A percentile compares a stretch with the other conserved stretches of the same genome.
These are phyloP conservation scores for Diplazon laetatorius DNA, from an alignment of 2,888 invertebrate genomes.

Conservation along the genomic window DNA sequence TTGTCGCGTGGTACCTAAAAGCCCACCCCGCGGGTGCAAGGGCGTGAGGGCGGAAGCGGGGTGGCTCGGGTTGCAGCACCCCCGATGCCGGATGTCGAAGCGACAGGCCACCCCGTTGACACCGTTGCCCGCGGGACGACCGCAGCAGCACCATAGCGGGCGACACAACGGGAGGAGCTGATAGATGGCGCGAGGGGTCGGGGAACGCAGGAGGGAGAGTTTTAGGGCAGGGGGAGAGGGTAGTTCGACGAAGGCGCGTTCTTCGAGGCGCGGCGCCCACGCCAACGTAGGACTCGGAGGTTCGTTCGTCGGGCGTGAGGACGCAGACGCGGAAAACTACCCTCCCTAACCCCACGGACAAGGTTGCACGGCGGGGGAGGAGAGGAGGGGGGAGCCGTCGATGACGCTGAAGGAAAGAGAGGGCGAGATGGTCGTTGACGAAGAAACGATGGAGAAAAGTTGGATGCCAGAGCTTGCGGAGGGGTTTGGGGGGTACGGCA, in stretches of 20 bases:
- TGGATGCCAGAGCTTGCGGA: background rate
- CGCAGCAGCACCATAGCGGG: slow-evolving; percentile 53
- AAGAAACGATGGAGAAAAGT: slow-evolving; percentile 13
- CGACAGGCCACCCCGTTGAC: slow-evolving; percentile 7
- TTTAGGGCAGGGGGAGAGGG: slow-evolving; percentile 28
- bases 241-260: slow-evolving; percentile 41
- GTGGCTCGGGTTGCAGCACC: too few species aligned
- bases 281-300: slow-evolving; percentile 21
- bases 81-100: slow-evolving; percentile 2
- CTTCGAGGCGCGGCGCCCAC: slow-evolving; percentile 38
- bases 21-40: too few species aligned
- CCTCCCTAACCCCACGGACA: slow-evolving; percentile 23
- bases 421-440: slow-evolving; percentile 14
- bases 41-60: too few species aligned
- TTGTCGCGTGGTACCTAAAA: too few species aligned
- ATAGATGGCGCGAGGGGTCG: background rate
- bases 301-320: slow-evolving; percentile 20
- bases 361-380: slow-evolving; percentile 25
- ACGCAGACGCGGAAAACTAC: slow-evolving; percentile 60
- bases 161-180: slow-evolving; percentile 20
- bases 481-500: slow-evolving; percentile 26
- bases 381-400: slow-evolving; percentile 24
- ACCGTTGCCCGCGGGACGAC: slow-evolving; percentile 56
- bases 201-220: background rate
- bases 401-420: slow-evolving; percentile 32